Evolutionary conservation across 1,140 invertebrate species (phyloP), one percentile per base, ranked within the genome.

Genomic region (Aplysia californica): DNA sequence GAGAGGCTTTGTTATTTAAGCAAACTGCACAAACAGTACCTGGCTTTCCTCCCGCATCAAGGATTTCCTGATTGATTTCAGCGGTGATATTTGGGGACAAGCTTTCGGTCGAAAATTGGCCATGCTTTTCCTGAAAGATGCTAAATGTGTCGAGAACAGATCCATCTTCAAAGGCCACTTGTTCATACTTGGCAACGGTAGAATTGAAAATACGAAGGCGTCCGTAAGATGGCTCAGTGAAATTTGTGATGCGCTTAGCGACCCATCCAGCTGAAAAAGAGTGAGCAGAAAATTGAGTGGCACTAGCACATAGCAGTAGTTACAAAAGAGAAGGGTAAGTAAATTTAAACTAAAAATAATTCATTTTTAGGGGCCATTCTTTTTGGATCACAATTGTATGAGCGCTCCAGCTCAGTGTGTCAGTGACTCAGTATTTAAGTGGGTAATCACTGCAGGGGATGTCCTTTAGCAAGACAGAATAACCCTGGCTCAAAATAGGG

Each of bases 111-210:
- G 44, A 65, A 73, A 82, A 82, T 15, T 79, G 80, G 29, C 82
- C 84, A 33, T 87, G 85, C n/a, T 75, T 70, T 2, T 80, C 76
- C 70, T 85, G 82, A 2, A 67, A 56, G 26, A 87, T 78, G 77
- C 79, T 82, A 23, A 87, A 68, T 3, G 81, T 80, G 70, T 87
- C 84, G 15, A 87, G 31, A 2, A 83, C 70, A n/a, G 59, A 29
- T 36, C 72, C 74, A 61, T 72, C 68, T 26, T 73, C 56, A 15
- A 77, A 61, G 10, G 95, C 96, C 35, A 98, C 93, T 92, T 98
- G 97, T 89, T 98, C 95, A 78, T 97, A 91, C 86, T 96, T 93
- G 6, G 98, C 83, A 91, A 98, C 96, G 6, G 96, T 96, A 23
- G 85, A 88, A 88, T 99, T 99, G 82, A 92, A 90, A 0, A 94